Conservation (phyloP, 2,113 vertebrate species). For the Ibidorhyncha struthersii region DNA sequence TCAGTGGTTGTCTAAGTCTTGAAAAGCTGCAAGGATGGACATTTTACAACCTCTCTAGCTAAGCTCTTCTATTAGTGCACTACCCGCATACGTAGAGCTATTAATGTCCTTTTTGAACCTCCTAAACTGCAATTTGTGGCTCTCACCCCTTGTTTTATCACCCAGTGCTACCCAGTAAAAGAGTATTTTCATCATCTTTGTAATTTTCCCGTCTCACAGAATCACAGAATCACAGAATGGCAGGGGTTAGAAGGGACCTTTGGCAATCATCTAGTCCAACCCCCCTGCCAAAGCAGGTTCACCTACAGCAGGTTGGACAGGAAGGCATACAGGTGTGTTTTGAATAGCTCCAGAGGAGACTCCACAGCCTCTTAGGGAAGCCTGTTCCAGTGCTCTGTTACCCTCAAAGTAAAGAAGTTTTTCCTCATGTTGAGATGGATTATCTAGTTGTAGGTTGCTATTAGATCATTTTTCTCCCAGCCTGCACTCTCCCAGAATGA, state of each 20-base stretch:
- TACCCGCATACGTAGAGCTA: background rate
- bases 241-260: no score
- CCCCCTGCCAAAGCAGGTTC: no score
- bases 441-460: background rate
- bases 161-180: no score
- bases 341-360: no score
- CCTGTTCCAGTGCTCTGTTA: no score
- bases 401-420: no score
- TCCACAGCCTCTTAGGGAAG: no score
- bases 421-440: no score
- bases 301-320: no score
- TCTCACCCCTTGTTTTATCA: fast-evolving
- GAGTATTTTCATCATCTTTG: background rate
- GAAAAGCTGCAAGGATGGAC: background rate
- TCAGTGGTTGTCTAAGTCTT: background rate
- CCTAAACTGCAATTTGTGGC: background rate
- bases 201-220: background rate
- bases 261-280: no score
- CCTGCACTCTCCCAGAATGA: background rate
- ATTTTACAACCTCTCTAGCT: background rate
- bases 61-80: background rate
- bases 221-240: no score
- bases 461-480: background rate
- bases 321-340: no score
- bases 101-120: background rate